These are phyloP conservation scores for Myioborus miniatus DNA, from an alignment of 2,797 vertebrate genomes.

Conservation along the genomic window DNA sequence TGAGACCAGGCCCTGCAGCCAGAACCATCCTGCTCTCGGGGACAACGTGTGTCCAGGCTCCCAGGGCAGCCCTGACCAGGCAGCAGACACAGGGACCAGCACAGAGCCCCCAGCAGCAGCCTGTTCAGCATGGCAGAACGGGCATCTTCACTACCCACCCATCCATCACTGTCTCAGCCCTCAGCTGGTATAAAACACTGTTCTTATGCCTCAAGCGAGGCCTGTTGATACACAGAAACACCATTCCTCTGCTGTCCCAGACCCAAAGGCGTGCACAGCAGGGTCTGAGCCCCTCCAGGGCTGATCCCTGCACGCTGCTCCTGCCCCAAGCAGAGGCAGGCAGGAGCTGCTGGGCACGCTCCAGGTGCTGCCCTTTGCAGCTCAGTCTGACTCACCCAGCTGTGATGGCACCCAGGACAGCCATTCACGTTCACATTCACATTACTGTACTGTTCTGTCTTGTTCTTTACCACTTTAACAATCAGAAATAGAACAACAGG, in stretches of 20 bases:
- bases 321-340: not conserved
- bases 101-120: not conserved
- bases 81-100: not conserved
- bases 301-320: not conserved
- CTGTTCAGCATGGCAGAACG: rapidly evolving
- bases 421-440: not conserved
- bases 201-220: not conserved
- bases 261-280: not conserved
- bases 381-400: not conserved
- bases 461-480: conserved; percentile 9
- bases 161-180: not conserved
- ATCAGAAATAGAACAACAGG: conserved; percentile 41
- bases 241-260: not conserved
- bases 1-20: not conserved
- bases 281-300: not conserved
- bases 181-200: rapidly evolving
- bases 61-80: not conserved
- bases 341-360: not conserved
- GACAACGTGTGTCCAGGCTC: not conserved
- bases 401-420: not conserved
- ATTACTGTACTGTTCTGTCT: not conserved
- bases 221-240: not conserved
- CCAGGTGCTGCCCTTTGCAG: not conserved
- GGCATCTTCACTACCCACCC: not conserved
- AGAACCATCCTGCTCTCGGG: not conserved